Evolutionary conservation across 2,113 vertebrate species (phyloP), one percentile per base, ranked within the genome.

Genomic region (Crotophaga sulcirostris): DNA sequence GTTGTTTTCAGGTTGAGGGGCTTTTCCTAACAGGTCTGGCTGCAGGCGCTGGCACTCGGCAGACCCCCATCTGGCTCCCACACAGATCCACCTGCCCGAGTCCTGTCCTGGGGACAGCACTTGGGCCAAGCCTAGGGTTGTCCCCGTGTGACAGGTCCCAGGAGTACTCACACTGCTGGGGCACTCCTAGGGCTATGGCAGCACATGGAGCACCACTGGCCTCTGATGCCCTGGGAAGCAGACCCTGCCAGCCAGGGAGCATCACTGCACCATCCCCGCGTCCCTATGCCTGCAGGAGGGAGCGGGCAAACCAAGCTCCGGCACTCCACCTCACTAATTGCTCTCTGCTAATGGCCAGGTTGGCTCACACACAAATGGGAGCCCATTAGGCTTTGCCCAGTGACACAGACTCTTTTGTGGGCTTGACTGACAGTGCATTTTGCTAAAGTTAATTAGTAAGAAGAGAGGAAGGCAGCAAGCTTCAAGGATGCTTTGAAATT

Each of bases 401-500:
- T n/a, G 0, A 79, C 24, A 1, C 4, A 6, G 83, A 15, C 47
- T 44, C 82, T 81, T 79, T 49, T 90, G 94, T 73, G 90, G 94
- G 88, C 94, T 90, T 74, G 70, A 89, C 91, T 94, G 95, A 59
- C 92, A 52, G 86, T 28, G 91, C 92, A 33, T 95, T 94, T 87
- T 89, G 83, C 89, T 60, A 8, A 90, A 92, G 94, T 88, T 96
- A 93, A 97, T 97, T 95, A 94, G 95, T 8, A 60, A 84, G 94
- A 70, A 52, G 89, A 90, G 90, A 93, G 83, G 83, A 90, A 92
- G 80, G 83, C 88, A 84, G 94, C 90, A 38, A 94, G 89, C 91
- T 90, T 89, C 93, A 81, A 89, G 95, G 86, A 93, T 90, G 95
- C 95, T 95, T 96, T 95, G 96, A 96, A 81, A 92, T 95, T 89